Percentiles rank a stretch among this genome's conserved stretches.
These are phyloP conservation scores for Trissonchulus sp. DNA, from an alignment of 2,888 invertebrate genomes.

Conservation along the genomic window DNA sequence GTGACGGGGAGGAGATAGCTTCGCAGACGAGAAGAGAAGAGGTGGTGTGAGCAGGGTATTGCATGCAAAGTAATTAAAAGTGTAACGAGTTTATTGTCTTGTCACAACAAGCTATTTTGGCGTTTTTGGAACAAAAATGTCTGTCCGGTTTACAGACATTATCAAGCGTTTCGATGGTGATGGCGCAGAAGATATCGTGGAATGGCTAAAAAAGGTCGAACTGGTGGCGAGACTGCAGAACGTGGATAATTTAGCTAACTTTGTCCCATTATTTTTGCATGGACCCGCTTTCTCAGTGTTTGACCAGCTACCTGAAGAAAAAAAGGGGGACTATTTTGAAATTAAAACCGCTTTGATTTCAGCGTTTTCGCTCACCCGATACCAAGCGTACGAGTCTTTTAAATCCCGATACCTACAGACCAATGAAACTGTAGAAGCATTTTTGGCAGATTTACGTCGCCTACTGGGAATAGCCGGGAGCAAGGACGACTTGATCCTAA, in stretches of 20 bases:
- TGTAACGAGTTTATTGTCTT: too few relatives aligned
- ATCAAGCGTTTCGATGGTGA: neutral
- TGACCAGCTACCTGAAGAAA: neutral
- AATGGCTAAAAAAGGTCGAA: constrained; percentile 23
- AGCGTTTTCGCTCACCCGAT: constrained; percentile 15
- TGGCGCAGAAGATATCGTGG: neutral
- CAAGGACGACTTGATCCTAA: neutral
- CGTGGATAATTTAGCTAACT: neutral
- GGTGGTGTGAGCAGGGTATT: too few relatives aligned
- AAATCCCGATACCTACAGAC: neutral
- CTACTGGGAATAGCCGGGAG: neutral
- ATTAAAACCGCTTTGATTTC: neutral
- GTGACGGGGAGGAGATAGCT: too few relatives aligned
- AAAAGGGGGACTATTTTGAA: neutral
- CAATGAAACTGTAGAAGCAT: constrained; percentile 8
- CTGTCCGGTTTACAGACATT: constrained; percentile 18
- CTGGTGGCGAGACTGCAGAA: constrained; percentile 23
- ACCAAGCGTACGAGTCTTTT: constrained; percentile 5
- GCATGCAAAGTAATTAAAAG: too few relatives aligned
- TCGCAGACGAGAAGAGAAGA: too few relatives aligned
- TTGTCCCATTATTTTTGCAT: constrained; percentile 12
- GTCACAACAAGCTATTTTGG: constrained; percentile 26
- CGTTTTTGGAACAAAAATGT: constrained; percentile 6
- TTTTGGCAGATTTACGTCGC: neutral
- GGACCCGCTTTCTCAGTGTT: constrained; percentile 13